A percentile compares a stretch with the other conserved stretches of the same genome.
phyloP scores from a whole-genome alignment of 2,797 vertebrate species.

The Lepus oiostolus region DNA sequence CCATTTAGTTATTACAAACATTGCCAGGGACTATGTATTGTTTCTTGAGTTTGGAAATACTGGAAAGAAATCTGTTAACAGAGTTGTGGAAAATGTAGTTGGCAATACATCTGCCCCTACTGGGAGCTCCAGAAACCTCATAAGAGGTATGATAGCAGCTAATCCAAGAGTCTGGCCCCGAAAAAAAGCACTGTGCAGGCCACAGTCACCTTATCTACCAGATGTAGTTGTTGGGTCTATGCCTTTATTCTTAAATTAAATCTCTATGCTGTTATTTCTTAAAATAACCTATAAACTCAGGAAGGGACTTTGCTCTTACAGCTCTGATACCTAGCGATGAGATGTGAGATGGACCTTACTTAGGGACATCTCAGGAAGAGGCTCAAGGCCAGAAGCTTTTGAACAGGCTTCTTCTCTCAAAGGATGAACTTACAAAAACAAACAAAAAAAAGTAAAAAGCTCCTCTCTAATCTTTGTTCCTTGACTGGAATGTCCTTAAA shows the following conservation, averaged over 20 bases:
- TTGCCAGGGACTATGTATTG: conserved; percentile 77
- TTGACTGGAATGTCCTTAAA: not conserved
- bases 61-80: conserved; percentile 71
- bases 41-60: conserved; percentile 65
- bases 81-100: conserved; percentile 60
- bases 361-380: not conserved
- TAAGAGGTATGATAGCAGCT: not conserved
- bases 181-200: not conserved
- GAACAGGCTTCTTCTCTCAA: not conserved
- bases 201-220: not conserved
- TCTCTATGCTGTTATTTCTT: not conserved
- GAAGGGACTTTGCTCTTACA: not conserved
- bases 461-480: not conserved
- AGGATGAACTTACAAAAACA: not conserved
- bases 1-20: conserved; percentile 53
- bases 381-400: not conserved
- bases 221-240: rapidly evolving
- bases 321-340: not conserved
- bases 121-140: conserved; percentile 4
- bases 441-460: not conserved
- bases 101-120: not conserved
- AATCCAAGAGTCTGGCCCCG: not conserved
- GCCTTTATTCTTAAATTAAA: not conserved
- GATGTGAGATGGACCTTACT: not conserved
- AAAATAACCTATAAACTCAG: not conserved